Evolutionary conservation across 2,797 vertebrate genomes (phyloP), one percentile per base, ranked within the genome.

Genomic region (Selene dorsalis): DNA sequence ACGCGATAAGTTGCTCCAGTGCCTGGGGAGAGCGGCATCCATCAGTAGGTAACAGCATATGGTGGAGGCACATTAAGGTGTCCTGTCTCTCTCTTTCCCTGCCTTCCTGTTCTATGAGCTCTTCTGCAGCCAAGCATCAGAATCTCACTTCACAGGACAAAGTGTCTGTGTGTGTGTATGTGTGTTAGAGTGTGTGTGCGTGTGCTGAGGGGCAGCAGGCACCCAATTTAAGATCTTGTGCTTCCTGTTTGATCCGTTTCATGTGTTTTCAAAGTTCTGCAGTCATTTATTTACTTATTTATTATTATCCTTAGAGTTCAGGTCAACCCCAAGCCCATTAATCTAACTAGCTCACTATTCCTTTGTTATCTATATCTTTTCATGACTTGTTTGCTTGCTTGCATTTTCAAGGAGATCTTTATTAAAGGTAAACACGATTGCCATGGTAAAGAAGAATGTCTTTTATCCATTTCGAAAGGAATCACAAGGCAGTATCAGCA

Each of bases 31-130:
- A 80, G 86, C 67, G 30, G 80, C 83, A 89, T 90, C 85, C 84
- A 89, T 90, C 93, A 92, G 87, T 61, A 72, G 78, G 79, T 87
- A 90, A 88, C 82, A 58, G 87, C 94, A 92, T 94, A 93, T 91
- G 92, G 91, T 60, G 76, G 69, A 78, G 84, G 64, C 82, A 87
- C 83, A 90, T 90, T 91, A 86, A 87, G 86, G 86, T 87, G 80
- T 80, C 77, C 82, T 84, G 64, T 81, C 77, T 82, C 76, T 74
- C 73, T 69, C 73, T 89, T 66, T 68, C 53, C 26, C 67, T 79
- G 56, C 60, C 58, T 81, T 69, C 56, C 75, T 69, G 64, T 80
- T 84, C 73, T 64, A 50, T 69, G 77, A 73, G 53, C 45, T 39
- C 7, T 70, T 73, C 77, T 73, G 73, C 50, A 89, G 88, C 92